Percentiles rank a stretch among this genome's conserved stretches.
Evolutionary conservation across 2,113 vertebrate genomes (phyloP).

Genomic region (Gavialis gangeticus): DNA sequence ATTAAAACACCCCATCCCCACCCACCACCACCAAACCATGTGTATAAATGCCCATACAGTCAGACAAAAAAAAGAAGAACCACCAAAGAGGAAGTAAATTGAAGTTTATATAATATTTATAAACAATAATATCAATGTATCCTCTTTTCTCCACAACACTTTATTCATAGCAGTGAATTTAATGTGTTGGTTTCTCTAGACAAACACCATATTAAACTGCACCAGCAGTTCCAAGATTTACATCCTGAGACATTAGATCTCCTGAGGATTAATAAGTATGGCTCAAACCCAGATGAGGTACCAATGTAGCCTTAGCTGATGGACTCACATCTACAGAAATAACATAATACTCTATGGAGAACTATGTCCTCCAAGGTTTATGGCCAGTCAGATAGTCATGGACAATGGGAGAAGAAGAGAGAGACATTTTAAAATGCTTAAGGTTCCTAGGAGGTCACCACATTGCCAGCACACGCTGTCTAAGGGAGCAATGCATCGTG

Average conservation of each 20-base stretch:
- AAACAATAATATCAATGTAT: not conserved
- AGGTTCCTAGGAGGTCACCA: not conserved
- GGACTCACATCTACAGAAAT: not conserved
- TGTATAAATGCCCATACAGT: not conserved
- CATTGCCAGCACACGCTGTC: not conserved
- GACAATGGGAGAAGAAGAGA: not conserved
- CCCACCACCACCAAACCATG: no score
- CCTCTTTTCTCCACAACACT: not conserved
- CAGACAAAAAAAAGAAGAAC: not conserved
- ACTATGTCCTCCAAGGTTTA: not conserved
- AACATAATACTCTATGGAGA: not conserved
- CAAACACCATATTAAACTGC: not conserved
- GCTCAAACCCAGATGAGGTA: not conserved
- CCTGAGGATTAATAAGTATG: not conserved
- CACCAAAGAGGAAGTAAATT: not conserved
- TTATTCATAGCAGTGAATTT: not conserved
- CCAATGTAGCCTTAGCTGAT: not conserved
- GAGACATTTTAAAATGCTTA: fast-evolving
- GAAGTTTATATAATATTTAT: not conserved
- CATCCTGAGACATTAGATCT: not conserved
- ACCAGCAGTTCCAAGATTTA: not conserved
- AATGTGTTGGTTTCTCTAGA: not conserved
- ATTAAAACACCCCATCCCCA: no score
- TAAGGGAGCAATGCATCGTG: not conserved
- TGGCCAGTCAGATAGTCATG: not conserved